A percentile compares a stretch with the other conserved stretches of the same genome.
Evolutionary conservation across 2,797 vertebrate genomes (phyloP).

Genomic region (Poeciliopsis paucimaculata): DNA sequence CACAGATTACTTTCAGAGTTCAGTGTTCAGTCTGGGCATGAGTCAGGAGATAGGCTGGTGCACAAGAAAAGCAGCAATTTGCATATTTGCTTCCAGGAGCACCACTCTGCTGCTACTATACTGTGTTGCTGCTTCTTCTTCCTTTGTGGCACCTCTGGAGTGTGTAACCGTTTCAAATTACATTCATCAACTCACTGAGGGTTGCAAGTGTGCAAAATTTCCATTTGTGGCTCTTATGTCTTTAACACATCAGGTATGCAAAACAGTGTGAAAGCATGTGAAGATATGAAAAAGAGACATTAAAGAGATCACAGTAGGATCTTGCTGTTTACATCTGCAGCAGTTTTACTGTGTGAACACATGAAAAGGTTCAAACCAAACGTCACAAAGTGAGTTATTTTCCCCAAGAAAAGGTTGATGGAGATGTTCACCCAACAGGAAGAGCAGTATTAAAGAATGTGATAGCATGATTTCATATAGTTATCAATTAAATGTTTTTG

Average conservation of each 20-base stretch:
- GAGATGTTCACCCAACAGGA: neutral
- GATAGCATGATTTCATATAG: neutral
- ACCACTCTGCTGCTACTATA: constrained; percentile 4
- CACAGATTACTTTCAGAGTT: neutral
- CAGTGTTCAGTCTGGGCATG: neutral
- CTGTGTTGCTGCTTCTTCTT: constrained; percentile 3
- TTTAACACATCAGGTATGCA: neutral
- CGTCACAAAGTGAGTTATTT: neutral
- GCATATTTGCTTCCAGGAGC: constrained; percentile 13
- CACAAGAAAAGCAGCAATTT: constrained; percentile 16
- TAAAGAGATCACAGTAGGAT: neutral
- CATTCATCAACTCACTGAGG: constrained; percentile 1
- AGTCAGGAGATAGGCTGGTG: neutral
- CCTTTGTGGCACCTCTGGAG: constrained; percentile 5
- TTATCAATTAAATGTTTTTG: neutral
- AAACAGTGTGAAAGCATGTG: neutral
- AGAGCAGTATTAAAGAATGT: neutral
- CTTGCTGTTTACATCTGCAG: neutral
- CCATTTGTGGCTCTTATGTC: constrained; percentile 1
- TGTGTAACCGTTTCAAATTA: constrained; percentile 6
- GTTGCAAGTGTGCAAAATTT: neutral
- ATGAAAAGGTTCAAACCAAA: neutral
- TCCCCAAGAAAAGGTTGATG: neutral
- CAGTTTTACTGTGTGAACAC: neutral
- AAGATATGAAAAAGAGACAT: neutral